phyloP scores from a whole-genome alignment of 2,888 invertebrate genomes.

The Sinentomon sp. region DNA sequence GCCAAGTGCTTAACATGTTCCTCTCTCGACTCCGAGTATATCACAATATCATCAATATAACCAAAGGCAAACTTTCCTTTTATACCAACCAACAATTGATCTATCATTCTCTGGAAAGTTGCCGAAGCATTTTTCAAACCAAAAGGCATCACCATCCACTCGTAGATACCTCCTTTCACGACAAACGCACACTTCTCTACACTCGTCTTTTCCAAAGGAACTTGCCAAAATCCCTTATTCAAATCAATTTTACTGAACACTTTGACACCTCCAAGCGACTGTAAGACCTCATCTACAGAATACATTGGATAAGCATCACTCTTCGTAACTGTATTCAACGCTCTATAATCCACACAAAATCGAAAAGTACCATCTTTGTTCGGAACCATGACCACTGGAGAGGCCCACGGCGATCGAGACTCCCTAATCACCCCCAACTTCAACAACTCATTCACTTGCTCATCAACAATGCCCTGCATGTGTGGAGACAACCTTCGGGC shows the following conservation, averaged over 20 bases:
- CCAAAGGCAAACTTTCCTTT: conserved; percentile 15
- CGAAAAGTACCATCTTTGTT: conserved; percentile 7
- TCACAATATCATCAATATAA: conserved; percentile 18
- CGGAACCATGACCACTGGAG: conserved; percentile 4
- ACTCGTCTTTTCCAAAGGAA: too few species aligned
- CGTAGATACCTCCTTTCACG: conserved; percentile 19
- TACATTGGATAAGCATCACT: conserved; percentile 4
- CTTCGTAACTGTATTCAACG: neutral
- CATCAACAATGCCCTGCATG: neutral
- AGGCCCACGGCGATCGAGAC: conserved; percentile 2
- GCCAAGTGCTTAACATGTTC: conserved; percentile 10
- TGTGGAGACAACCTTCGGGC: neutral
- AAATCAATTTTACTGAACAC: too few species aligned
- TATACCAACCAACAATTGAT: conserved; percentile 16
- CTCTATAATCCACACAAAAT: conserved; percentile 3
- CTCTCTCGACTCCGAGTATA: conserved; percentile 6
- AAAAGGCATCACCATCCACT: conserved; percentile 18
- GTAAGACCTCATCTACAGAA: too few species aligned
- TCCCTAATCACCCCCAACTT: conserved; percentile 1
- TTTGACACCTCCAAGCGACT: too few species aligned
- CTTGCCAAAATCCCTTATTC: too few species aligned
- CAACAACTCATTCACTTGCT: conserved; percentile 1
- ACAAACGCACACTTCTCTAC: too few species aligned
- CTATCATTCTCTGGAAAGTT: conserved; percentile 19
- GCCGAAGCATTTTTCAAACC: conserved; percentile 18